Conservation (phyloP, 2,113 vertebrate species). For the Elachura formosa region DNA sequence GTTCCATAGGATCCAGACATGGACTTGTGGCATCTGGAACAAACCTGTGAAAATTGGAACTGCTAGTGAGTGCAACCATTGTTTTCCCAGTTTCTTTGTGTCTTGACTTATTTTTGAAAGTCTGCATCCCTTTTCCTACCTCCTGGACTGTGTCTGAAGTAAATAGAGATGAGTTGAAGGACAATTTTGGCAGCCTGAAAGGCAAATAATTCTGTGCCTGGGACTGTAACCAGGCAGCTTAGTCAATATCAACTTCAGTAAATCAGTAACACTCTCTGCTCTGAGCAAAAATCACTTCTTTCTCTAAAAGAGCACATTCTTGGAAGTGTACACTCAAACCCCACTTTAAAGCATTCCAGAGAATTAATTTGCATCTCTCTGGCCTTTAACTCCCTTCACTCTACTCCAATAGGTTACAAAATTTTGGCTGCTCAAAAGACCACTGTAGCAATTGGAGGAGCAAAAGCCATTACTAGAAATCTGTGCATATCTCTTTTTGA, state of each 20-base stretch:
- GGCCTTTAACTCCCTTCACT: neutral
- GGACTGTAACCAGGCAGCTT: slow-evolving; percentile 13
- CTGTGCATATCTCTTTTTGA: neutral
- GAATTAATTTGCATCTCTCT: neutral
- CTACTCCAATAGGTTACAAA: neutral
- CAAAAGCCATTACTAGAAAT: neutral
- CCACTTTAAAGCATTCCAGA: neutral
- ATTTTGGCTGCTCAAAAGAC: neutral
- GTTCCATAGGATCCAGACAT: neutral
- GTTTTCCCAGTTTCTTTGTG: neutral
- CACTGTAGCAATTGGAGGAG: neutral
- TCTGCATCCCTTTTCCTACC: neutral
- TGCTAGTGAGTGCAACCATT: neutral
- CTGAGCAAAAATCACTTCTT: slow-evolving; percentile 12
- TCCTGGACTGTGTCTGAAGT: neutral
- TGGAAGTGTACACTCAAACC: neutral
- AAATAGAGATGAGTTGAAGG: slow-evolving; percentile 13
- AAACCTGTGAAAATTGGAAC: neutral
- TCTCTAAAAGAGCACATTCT: slow-evolving; percentile 24
- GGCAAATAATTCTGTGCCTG: slow-evolving; percentile 23
- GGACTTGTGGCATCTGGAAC: neutral
- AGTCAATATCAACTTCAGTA: slow-evolving; percentile 24
- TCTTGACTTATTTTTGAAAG: neutral
- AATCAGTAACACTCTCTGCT: slow-evolving; percentile 8
- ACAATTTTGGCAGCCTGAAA: slow-evolving; percentile 1